phyloP scores from a whole-genome alignment of 2,797 vertebrate species.

The Vipera latastei region DNA sequence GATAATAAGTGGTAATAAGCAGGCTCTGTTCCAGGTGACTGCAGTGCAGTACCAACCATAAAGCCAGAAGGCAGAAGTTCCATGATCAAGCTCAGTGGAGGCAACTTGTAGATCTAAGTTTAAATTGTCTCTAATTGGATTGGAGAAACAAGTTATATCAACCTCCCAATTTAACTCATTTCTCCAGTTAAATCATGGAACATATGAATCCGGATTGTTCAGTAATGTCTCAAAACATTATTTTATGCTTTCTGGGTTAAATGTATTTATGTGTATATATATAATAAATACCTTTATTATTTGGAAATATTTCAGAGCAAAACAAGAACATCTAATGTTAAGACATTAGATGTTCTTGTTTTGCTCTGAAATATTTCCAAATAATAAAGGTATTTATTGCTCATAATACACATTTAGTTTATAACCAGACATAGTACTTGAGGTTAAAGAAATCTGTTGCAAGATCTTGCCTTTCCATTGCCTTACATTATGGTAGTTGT shows the following conservation, averaged over 20 bases:
- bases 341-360: background rate
- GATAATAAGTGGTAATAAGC: slow-evolving; percentile 67
- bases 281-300: background rate
- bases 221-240: fast-evolving
- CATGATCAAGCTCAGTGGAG: background rate
- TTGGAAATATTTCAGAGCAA: background rate
- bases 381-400: background rate
- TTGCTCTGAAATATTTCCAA: background rate
- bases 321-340: background rate
- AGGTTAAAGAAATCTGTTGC: background rate
- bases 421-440: background rate
- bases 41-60: background rate
- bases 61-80: slow-evolving; percentile 42
- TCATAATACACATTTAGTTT: background rate
- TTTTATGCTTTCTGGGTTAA: fast-evolving
- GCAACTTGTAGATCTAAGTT: background rate
- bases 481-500: background rate
- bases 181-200: background rate
- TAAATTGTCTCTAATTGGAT: background rate
- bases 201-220: background rate
- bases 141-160: background rate
- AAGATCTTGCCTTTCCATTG: background rate
- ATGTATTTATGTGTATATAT: fast-evolving
- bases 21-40: slow-evolving; percentile 66
- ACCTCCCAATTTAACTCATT: background rate